phyloP scores from a whole-genome alignment of 2,113 vertebrate genomes.

The Ameiurus melas region DNA sequence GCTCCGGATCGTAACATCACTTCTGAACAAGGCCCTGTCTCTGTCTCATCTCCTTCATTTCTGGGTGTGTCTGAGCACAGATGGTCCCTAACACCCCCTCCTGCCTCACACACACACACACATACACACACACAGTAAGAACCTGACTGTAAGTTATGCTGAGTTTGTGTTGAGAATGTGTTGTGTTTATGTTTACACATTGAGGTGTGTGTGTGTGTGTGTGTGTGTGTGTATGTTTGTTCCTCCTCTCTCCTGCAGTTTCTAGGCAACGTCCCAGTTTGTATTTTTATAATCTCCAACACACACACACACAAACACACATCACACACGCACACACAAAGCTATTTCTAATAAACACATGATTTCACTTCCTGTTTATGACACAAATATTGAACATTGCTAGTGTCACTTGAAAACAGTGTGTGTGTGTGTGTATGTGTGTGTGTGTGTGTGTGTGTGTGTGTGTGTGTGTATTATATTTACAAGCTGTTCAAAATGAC shows the following conservation, averaged over 20 bases:
- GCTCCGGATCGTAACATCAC: background rate
- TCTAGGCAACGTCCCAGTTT: constrained; percentile 8
- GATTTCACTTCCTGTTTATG: constrained; percentile 7
- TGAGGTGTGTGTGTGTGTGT: background rate
- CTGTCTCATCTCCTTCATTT: background rate
- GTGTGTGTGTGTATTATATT: background rate
- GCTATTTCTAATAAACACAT: background rate
- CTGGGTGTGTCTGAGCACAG: background rate
- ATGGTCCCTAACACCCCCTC: background rate
- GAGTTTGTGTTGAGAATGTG: constrained; percentile 4
- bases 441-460: background rate
- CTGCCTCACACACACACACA: background rate
- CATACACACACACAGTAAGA: background rate
- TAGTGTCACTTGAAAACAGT: background rate
- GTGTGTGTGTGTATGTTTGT: background rate
- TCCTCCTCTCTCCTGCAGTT: background rate
- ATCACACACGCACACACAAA: background rate
- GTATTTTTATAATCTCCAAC: background rate
- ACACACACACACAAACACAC: background rate
- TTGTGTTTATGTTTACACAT: background rate
- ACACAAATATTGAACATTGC: background rate
- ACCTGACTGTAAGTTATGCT: background rate
- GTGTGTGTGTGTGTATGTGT: background rate
- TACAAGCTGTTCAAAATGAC: background rate
- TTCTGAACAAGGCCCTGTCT: background rate